These are phyloP conservation scores for Kryptolebias marmoratus DNA, from an alignment of 2,113 vertebrate genomes.

Conservation along the genomic window DNA sequence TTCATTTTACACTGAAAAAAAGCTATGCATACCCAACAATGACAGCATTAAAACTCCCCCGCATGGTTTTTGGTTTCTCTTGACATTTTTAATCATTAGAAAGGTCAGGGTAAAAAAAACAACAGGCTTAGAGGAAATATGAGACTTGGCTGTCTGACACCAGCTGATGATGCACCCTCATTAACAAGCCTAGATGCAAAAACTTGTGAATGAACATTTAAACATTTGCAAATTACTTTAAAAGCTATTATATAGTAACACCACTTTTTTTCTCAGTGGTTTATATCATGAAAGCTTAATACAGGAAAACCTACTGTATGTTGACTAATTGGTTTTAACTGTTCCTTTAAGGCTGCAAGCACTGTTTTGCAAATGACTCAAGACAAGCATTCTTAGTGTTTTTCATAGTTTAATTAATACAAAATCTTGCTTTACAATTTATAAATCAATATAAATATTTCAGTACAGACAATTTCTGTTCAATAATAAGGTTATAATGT, in stretches of 20 bases:
- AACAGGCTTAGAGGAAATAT: constrained; percentile 72
- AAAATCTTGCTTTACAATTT: constrained; percentile 62
- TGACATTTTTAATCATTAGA: constrained; percentile 74
- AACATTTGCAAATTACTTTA: background rate
- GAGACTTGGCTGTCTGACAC: constrained; percentile 60
- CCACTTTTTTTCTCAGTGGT: too few species aligned
- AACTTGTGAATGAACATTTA: background rate
- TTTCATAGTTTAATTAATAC: constrained; percentile 70
- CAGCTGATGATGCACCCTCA: constrained; percentile 29
- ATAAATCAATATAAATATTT: constrained; percentile 72
- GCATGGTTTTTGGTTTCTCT: constrained; percentile 64
- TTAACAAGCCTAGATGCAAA: constrained; percentile 19
- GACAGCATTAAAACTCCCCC: constrained; percentile 21
- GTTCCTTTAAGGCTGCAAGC: too few species aligned
- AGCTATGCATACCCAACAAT: constrained; percentile 35
- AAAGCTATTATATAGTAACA: background rate
- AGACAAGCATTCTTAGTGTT: constrained; percentile 39
- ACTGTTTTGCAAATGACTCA: constrained; percentile 28
- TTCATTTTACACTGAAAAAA: background rate
- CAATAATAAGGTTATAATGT: constrained; percentile 46
- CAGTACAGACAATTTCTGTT: constrained; percentile 48
- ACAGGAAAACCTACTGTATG: too few species aligned
- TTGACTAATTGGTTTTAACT: too few species aligned
- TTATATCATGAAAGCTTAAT: too few species aligned
- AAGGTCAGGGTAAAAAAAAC: constrained; percentile 77